A percentile compares a stretch with the other conserved stretches of the same genome.
Conservation (phyloP, 2,888 invertebrate species). For the Acanthosepion esculentum region DNA sequence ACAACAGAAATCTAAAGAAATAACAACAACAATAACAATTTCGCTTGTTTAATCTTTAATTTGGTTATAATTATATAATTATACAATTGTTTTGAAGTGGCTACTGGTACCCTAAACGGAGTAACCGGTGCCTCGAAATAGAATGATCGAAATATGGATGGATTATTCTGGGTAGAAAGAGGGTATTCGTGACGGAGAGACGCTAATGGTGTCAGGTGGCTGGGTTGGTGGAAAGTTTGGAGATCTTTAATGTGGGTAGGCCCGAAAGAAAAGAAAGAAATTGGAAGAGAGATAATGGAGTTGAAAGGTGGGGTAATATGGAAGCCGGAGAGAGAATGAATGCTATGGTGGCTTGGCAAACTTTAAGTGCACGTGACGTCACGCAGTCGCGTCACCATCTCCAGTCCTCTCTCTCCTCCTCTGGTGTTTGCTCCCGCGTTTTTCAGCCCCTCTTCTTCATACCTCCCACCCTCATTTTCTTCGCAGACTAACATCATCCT, state of each 20-base stretch:
- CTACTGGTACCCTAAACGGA: neutral
- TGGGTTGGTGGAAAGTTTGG: neutral
- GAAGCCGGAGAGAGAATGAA: neutral
- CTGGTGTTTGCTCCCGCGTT: neutral
- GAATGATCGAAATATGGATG: neutral
- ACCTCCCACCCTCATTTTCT: neutral
- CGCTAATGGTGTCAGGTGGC: neutral
- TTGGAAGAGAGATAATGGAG: too few species aligned
- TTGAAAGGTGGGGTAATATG: too few species aligned
- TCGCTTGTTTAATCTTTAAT: too few species aligned
- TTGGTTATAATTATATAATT: too few species aligned
- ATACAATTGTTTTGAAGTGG: too few species aligned
- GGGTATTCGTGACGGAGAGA: neutral
- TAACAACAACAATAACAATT: too few species aligned
- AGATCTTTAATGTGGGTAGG: neutral
- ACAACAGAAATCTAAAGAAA: too few species aligned
- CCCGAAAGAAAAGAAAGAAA: neutral
- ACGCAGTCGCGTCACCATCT: neutral
- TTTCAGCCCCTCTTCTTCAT: neutral
- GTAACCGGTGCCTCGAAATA: neutral
- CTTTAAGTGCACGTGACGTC: constrained; percentile 12
- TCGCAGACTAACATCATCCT: neutral
- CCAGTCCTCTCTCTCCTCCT: neutral
- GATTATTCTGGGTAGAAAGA: neutral
- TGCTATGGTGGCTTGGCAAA: neutral